Evolutionary conservation across 1,140 invertebrate genomes (phyloP), one percentile per base, ranked within the genome.

Genomic region (Scaptomyza montana): DNA sequence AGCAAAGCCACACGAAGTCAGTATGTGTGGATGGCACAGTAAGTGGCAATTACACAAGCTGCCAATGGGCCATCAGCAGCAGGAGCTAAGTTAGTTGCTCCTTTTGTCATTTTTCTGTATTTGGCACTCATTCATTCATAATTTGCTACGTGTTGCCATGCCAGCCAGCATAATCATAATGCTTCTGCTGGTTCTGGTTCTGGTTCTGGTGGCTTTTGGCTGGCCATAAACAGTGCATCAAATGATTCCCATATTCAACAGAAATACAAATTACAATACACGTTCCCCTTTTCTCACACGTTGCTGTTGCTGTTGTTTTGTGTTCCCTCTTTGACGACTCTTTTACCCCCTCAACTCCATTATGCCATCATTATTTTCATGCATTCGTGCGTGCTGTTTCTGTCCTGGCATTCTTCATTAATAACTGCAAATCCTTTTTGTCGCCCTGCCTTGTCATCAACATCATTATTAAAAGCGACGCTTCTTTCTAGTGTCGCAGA

Each of bases 91-190:
- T 13, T 19, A 36, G 54, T 46, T 47, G 43, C 47, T 55, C 39
- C 61, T 21, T 54, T 43, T 54, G 43, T 60, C 45, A 25, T 51
- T 46, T 36, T 53, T 36, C 7, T 36, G 30, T 30, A 10, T 69
- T 50, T 66, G 63, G 50, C 63, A 73, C 57, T 77, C 80, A 82
- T 84, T 77, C 82, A 87, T 87, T 87, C 82, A 87, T 87, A 87
- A 87, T 87, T 87, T 87, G 78, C 84, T 89, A 87, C 80, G 80
- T 85, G 80, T 86, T 85, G 80, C 75, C 75, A 65, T 67, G 64
- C 55, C 73, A 57, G 53, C 30, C 56, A 49, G 68, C 56, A 78
- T 75, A 51, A 78, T 75, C 75, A 81, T 81, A 70, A 66, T 64
- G 49, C 68, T 63, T 36, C 36, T 30, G 25, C 45, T 73, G 62